A percentile compares a stretch with the other conserved stretches of the same genome.
Conservation (phyloP, 30 jellyfish, hydroid and myxozoan species). For the Turritopsis dohrnii region DNA sequence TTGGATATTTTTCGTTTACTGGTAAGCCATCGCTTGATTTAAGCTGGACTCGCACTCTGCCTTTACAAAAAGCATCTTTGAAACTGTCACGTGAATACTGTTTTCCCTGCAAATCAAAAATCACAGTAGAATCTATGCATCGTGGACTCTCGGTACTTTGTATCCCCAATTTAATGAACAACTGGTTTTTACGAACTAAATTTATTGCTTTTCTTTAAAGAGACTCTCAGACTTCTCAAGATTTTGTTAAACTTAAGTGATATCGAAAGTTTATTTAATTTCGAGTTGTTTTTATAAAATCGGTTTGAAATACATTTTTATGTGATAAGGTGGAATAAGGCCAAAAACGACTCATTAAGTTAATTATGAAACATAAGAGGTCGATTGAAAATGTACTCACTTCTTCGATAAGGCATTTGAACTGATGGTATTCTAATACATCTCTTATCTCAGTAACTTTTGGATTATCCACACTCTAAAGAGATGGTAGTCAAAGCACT, state of each 20-base stretch:
- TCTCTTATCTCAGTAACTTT: constrained; percentile 83
- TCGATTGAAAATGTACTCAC: background rate
- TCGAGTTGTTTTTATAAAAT: too few relatives aligned
- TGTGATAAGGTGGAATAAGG: too few relatives aligned
- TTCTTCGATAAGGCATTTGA: constrained; percentile 73
- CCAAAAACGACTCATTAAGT: too few relatives aligned
- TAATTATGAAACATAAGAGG: too few relatives aligned
- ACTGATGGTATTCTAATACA: constrained; percentile 67
- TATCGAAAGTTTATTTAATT: too few relatives aligned
- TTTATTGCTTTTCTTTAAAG: too few relatives aligned
- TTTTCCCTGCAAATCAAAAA: constrained; percentile 42
- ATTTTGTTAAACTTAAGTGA: too few relatives aligned
- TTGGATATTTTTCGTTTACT: constrained; percentile 50
- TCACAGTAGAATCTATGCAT: background rate
- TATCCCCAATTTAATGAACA: too few relatives aligned
- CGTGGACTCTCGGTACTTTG: too few relatives aligned
- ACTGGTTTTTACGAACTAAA: too few relatives aligned
- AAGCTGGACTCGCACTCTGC: constrained; percentile 79
- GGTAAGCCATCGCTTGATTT: constrained; percentile 68
- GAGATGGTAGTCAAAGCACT: background rate
- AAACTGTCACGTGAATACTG: constrained; percentile 93
- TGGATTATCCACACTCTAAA: constrained; percentile 94
- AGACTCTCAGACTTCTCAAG: too few relatives aligned
- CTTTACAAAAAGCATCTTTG: constrained; percentile 87
- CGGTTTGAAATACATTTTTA: too few relatives aligned